Evolutionary conservation across 2,888 invertebrate genomes (phyloP), one percentile per base, ranked within the genome.

Genomic region (Drosophila melanosoma): DNA sequence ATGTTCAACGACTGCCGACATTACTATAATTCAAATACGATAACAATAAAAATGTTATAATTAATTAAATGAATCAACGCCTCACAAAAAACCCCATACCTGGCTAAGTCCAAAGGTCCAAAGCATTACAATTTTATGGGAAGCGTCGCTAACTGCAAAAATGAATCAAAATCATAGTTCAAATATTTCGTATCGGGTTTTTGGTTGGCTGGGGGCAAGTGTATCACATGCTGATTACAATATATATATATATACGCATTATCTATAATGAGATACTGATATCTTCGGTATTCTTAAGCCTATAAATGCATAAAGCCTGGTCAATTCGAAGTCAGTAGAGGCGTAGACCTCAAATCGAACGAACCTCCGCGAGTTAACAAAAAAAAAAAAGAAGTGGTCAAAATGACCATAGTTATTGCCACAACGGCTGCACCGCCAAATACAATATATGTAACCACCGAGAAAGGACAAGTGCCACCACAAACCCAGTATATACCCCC

Each of bases 241-340:
- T 57, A 32, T 33, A 17, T 20, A 15, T 36, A 29, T 51, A 12
- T 36, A 26, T 26, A 35, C n/a, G 65, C 60, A 54, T 66, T 78
- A 78, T 78, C 72, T 80, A 61, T 54, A 64, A 76, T 61, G 56
- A 76, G 51, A 71, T 48, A 78, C 40, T 49, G 78, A 67, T 71
- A 80, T 29, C 60, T 45, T 29, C 35, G 40, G 10, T 32, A 12
- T 45, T 70, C 42, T 15, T 49, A 36, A 35, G n/a, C 38, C 48
- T 42, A 80, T 80, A 78, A 61, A 65, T 59, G 33, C 49, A 40
- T 33, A 20, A 17, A 38, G 3, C 33, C 49, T 15, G 42, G 58
- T 32, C 52, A 36, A 10, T 33, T 49, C 10, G 17, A 36, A 48
- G n/a, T 67, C 72, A 80, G 76, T 80, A 35, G 17, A 59, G 58